Percentiles rank a stretch among this genome's conserved stretches.
Evolutionary conservation across 1,140 invertebrate species (phyloP).

Genomic region (Riptortus pedestris): DNA sequence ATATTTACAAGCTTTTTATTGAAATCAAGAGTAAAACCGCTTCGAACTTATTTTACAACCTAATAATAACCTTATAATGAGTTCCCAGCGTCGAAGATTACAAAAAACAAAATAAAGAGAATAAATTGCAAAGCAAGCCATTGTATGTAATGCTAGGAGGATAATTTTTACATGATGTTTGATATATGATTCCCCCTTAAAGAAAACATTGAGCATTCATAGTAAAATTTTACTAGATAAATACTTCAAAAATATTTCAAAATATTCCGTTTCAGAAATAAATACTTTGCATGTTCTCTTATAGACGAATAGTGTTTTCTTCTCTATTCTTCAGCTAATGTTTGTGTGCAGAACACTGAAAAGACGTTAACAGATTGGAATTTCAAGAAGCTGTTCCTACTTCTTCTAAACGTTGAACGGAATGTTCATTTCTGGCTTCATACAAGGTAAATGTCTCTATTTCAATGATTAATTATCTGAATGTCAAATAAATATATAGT

Average conservation of each 20-base stretch:
- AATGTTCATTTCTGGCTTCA: constrained; percentile 2
- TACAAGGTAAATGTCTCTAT: not conserved
- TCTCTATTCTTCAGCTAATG: constrained; percentile 1
- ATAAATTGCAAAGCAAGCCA: too few relatives aligned
- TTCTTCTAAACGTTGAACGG: not conserved
- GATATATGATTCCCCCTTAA: too few relatives aligned
- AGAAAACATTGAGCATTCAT: too few relatives aligned
- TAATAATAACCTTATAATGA: too few relatives aligned
- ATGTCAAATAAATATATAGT: too few relatives aligned
- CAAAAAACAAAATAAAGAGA: too few relatives aligned
- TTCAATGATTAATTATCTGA: not conserved
- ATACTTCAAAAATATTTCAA: not conserved
- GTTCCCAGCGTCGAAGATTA: too few relatives aligned
- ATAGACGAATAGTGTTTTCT: not conserved
- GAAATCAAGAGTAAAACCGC: too few relatives aligned
- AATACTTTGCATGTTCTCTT: not conserved
- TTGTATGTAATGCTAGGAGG: too few relatives aligned
- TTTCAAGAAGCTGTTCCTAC: not conserved
- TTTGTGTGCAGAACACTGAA: constrained; percentile 6
- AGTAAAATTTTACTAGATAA: not conserved
- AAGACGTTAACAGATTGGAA: not conserved
- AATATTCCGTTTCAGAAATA: not conserved
- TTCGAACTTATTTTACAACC: too few relatives aligned
- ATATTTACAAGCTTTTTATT: too few relatives aligned
- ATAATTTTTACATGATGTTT: too few relatives aligned